Base-by-base conservation (phyloP, 2,113 vertebrate genomes). In the Gymnobelideus leadbeateri region DNA sequence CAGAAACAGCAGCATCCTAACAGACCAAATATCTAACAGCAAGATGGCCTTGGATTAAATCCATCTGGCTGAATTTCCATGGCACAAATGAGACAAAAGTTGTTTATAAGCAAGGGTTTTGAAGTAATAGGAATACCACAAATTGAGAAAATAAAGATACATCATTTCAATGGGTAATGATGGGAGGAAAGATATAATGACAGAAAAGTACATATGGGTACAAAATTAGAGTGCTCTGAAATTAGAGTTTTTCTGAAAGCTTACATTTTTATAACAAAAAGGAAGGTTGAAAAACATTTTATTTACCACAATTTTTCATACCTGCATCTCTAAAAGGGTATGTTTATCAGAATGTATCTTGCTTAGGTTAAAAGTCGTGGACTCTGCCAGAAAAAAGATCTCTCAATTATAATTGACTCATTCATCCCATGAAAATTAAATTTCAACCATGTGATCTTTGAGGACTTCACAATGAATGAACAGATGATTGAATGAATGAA, bases 61-160 rank as follows among this genome's bases (percentile, higher is more conserved):
- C 97, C 97, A 98, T 96, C 94, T 98, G 98, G 97, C 97, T 97
- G 93, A 97, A 97, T 94, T 94, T 96, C 95, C 96, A 94, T 47
- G 2, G 93, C 46, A 61, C 90, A 96, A 98, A 96, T 94, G 96
- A 95, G 91, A 97, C 97, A 95, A 96, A 98, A 95, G 94, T 96
- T 49, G 37, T 91, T 96, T 95, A 95, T 50, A 93, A 49, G 91
- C 97, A 97, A 96, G 61, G 93, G 89, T 95, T 96, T 93, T 95
- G n/a, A 47, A 95, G 90, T 50, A 95, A 53, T 97, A 96, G 96
- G 93, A 96, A 94, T 95, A 23, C 92, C 90, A 25, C 91, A 96
- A 97, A 91, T 95, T 92, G 92, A 95, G 77, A 89, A 92, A 96
- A 97, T 97, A 92, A 95, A 97, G 94, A 95, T 84, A 21, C 93